These are phyloP conservation scores for Heptranchias perlo DNA, from an alignment of 2,113 vertebrate genomes.

Conservation along the genomic window DNA sequence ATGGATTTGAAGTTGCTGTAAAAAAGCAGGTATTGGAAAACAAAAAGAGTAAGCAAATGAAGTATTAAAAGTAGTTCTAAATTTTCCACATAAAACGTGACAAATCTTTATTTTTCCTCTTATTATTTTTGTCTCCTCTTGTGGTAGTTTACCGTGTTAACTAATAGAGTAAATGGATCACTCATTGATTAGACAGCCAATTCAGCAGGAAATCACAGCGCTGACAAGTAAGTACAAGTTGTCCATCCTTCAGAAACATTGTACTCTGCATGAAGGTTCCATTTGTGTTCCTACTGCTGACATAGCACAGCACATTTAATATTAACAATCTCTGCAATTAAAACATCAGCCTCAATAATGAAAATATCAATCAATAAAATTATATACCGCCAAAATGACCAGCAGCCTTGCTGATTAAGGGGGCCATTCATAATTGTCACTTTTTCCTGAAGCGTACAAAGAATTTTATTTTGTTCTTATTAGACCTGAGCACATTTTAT, in stretches of 20 bases:
- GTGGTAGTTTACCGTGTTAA: background rate
- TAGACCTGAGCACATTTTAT: background rate
- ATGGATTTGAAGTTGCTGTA: background rate
- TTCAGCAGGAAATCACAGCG: background rate
- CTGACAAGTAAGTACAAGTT: no score
- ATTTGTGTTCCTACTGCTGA: background rate
- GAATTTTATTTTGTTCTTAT: background rate
- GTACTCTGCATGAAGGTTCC: background rate
- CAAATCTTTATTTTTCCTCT: background rate
- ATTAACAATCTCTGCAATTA: constrained; percentile 16
- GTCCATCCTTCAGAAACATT: background rate
- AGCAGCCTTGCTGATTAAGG: background rate
- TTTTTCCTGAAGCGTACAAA: background rate
- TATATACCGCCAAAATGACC: background rate
- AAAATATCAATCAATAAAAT: constrained; percentile 18
- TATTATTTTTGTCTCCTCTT: background rate
- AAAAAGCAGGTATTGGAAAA: background rate
- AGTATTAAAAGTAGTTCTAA: background rate
- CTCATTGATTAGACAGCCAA: background rate
- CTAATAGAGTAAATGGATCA: background rate
- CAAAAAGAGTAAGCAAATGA: background rate
- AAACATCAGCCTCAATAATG: background rate
- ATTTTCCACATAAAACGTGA: background rate
- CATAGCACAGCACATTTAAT: background rate
- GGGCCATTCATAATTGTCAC: background rate